phyloP scores from a whole-genome alignment of 2,888 invertebrate species.

The Sicus ferrugineus region DNA sequence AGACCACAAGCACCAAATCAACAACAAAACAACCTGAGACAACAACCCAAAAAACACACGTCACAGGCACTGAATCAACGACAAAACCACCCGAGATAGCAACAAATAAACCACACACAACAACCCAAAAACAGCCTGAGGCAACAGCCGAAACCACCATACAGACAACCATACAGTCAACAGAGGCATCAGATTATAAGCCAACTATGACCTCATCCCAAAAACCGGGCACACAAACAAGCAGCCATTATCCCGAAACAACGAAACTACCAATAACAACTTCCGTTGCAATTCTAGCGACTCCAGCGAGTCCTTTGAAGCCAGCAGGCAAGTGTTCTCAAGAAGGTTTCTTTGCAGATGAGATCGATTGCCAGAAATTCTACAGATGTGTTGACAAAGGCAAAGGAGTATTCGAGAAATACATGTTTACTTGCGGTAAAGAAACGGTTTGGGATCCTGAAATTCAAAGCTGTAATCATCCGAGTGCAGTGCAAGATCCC shows the following conservation, averaged over 20 bases:
- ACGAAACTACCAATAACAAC: slow-evolving; percentile 29
- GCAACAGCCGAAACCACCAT: too few relatives aligned
- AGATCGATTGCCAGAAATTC: slow-evolving; percentile 69
- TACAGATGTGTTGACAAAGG: slow-evolving; percentile 72
- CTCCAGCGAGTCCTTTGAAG: slow-evolving; percentile 42
- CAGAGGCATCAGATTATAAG: slow-evolving; percentile 32
- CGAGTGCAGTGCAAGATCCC: slow-evolving; percentile 44
- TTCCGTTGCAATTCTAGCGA: slow-evolving; percentile 43
- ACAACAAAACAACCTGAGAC: too few relatives aligned
- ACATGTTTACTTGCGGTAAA: slow-evolving; percentile 71
- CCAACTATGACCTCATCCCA: slow-evolving; percentile 20
- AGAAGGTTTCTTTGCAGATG: slow-evolving; percentile 63
- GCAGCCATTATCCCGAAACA: slow-evolving; percentile 14
- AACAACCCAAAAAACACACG: too few relatives aligned
- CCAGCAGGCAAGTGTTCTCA: slow-evolving; percentile 54
- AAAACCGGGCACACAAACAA: slow-evolving; percentile 18
- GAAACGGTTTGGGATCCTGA: slow-evolving; percentile 71
- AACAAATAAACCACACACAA: too few relatives aligned
- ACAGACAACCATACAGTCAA: too few relatives aligned
- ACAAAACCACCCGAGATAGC: too few relatives aligned
- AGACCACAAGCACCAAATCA: too few relatives aligned
- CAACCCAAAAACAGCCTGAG: too few relatives aligned
- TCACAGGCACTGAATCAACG: too few relatives aligned
- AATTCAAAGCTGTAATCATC: slow-evolving; percentile 53
- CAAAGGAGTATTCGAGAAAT: slow-evolving; percentile 68